These are phyloP conservation scores for Aulostomus chinensis DNA, from an alignment of 2,797 vertebrate genomes.

Conservation along the genomic window DNA sequence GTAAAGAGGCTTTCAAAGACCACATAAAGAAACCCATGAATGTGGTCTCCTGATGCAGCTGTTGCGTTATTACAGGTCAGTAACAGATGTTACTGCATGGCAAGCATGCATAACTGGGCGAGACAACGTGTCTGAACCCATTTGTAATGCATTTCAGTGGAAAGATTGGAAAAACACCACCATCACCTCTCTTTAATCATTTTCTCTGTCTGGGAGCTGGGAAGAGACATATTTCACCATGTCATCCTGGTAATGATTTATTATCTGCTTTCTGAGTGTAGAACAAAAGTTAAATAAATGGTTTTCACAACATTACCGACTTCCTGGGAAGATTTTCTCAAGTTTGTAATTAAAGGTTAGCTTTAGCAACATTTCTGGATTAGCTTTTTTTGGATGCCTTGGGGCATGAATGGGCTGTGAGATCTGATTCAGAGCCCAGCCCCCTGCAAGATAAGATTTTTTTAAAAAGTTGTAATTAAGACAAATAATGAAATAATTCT, in stretches of 20 bases:
- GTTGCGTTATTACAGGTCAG: constrained; percentile 78
- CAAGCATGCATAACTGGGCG: constrained; percentile 60
- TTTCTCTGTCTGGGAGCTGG: constrained; percentile 10
- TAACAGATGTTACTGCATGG: constrained; percentile 66
- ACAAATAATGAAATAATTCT: too few relatives aligned
- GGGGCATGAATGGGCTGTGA: background rate
- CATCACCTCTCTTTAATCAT: background rate
- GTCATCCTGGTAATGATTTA: constrained; percentile 13
- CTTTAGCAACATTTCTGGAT: background rate
- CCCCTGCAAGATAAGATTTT: too few relatives aligned
- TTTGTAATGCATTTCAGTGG: constrained; percentile 28
- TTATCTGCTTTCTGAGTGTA: background rate
- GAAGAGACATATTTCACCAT: constrained; percentile 10
- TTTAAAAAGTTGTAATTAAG: too few relatives aligned
- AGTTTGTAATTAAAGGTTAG: constrained; percentile 39
- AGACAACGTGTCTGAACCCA: constrained; percentile 66
- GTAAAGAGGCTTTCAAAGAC: constrained; percentile 30
- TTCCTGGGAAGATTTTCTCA: constrained; percentile 26
- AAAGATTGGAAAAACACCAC: constrained; percentile 3
- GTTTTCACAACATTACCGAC: constrained; percentile 4
- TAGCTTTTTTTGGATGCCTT: background rate
- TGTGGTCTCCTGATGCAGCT: constrained; percentile 55
- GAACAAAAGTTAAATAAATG: constrained; percentile 12
- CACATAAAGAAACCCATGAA: constrained; percentile 17
- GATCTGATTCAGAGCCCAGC: background rate